Evolutionary conservation across 2,797 vertebrate genomes (phyloP).

Genomic region (Scolopax rusticola): DNA sequence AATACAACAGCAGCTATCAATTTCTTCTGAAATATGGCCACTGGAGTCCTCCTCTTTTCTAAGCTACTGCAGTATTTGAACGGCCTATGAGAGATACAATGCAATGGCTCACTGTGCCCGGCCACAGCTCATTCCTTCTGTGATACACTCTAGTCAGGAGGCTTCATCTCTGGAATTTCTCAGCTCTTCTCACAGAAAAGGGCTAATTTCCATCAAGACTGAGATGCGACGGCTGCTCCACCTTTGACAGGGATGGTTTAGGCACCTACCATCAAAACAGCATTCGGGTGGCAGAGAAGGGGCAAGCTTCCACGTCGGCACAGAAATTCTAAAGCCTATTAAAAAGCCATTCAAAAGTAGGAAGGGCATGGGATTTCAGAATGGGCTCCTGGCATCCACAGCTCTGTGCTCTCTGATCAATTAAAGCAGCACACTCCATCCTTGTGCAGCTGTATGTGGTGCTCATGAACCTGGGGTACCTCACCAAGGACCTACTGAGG

Average conservation of each 20-base stretch:
- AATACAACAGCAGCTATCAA: not conserved
- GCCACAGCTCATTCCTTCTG: not conserved
- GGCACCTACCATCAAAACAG: not conserved
- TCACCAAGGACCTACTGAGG: not conserved
- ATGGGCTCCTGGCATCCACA: not conserved
- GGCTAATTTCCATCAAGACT: not conserved
- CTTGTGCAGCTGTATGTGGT: not conserved
- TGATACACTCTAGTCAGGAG: not conserved
- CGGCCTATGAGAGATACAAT: not conserved
- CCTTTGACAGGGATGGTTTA: not conserved
- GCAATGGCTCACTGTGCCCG: not conserved
- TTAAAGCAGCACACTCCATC: not conserved
- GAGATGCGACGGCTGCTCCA: not conserved
- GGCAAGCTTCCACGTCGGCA: not conserved
- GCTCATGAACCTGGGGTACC: not conserved
- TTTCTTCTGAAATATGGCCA: not conserved
- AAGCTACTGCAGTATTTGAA: not conserved
- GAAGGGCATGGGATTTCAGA: not conserved
- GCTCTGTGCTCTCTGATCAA: fast-evolving
- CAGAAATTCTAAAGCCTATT: not conserved
- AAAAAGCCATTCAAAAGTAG: not conserved
- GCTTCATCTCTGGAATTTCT: not conserved
- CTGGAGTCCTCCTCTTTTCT: not conserved
- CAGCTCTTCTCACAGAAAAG: not conserved
- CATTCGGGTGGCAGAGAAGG: not conserved